Conservation (phyloP, 2,113 vertebrate genomes). For the Brienomyrus longianalis region DNA sequence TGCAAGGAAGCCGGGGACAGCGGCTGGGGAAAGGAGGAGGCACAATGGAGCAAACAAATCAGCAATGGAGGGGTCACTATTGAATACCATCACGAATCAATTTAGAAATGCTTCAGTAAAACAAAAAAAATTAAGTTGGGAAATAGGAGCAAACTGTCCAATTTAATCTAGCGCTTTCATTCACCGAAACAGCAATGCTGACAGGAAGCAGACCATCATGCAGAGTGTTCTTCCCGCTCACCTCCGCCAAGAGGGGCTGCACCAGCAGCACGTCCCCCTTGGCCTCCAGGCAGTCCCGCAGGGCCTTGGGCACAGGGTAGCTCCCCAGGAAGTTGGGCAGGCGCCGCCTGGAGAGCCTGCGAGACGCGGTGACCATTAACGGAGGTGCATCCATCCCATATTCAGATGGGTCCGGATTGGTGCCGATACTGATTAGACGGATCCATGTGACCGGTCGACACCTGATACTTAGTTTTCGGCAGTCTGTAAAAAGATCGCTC, state of each 20-base stretch:
- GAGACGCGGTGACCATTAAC: not conserved
- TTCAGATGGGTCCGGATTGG: too few species aligned
- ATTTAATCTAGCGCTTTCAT: not conserved
- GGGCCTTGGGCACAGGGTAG: slow-evolving; percentile 38
- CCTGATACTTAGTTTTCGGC: too few species aligned
- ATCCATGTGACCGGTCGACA: too few species aligned
- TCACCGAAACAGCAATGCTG: not conserved
- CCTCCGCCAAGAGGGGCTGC: slow-evolving; percentile 39
- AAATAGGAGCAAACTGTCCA: not conserved
- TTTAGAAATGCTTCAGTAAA: not conserved
- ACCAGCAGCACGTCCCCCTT: slow-evolving; percentile 34
- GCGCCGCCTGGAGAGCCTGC: slow-evolving; percentile 30
- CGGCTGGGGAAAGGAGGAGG: slow-evolving; percentile 47
- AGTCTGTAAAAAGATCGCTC: too few species aligned
- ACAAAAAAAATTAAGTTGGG: not conserved
- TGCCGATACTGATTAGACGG: too few species aligned
- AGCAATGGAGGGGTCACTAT: not conserved
- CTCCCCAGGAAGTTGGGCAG: slow-evolving; percentile 38
- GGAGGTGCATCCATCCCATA: not conserved
- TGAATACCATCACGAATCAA: not conserved
- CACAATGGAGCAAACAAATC: not conserved
- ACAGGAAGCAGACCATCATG: not conserved
- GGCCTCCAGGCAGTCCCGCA: slow-evolving; percentile 38
- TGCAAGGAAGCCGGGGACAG: slow-evolving; percentile 66
- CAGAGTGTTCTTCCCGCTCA: not conserved